Base-by-base conservation (phyloP, 2,888 invertebrate genomes). In the Lasioglossum lativentre region DNA sequence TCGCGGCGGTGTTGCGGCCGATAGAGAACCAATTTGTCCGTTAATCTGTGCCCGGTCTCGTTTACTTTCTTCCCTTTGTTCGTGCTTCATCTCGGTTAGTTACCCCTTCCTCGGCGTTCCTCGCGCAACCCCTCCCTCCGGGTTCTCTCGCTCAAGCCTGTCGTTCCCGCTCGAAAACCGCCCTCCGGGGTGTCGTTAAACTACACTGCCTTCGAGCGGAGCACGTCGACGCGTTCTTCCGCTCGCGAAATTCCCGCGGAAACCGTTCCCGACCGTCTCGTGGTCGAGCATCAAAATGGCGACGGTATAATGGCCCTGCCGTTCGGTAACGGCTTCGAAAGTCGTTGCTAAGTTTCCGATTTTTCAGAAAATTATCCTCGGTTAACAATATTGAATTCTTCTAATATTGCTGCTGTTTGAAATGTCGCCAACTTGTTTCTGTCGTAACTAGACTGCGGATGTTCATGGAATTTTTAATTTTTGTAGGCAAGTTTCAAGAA, bases 21-120 rank as follows among this genome's bases (percentile, higher is more conserved):
- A 82, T 88, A 89, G 86, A 91, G 88, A 91, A 88, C 78, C 86
- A 89, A 90, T 88, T 90, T 86, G 86, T 89, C 83, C 47, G 86
- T 83, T 88, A 83, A 88, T 89, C 86, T 78, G 80, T 78, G 68
- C 76, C 78, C n/a, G 34, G 38, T 45, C 45, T 34, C 74, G 40
- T 77, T 73, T 71, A 42, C 66, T 75, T 56, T 70, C 78, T 74
- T 76, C 80, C 59, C 76, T 59, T 70, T 76, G 73, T 59, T 40
- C 38, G 45, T 40, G 56, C 63, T 70, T 45, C 75, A 71, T 75
- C 56, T 59, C 66, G 56, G 38, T 82, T 75, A 66, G 77, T 82
- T 77, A 75, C 80, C 80, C 75, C 68, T 30, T 47, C 80, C 47
- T 14, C n/a, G 59, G 16, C 68, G n/a, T 1, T 30, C 45, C 42